These are phyloP conservation scores for Germaria angustata DNA, from an alignment of 2,888 invertebrate species.

Conservation along the genomic window DNA sequence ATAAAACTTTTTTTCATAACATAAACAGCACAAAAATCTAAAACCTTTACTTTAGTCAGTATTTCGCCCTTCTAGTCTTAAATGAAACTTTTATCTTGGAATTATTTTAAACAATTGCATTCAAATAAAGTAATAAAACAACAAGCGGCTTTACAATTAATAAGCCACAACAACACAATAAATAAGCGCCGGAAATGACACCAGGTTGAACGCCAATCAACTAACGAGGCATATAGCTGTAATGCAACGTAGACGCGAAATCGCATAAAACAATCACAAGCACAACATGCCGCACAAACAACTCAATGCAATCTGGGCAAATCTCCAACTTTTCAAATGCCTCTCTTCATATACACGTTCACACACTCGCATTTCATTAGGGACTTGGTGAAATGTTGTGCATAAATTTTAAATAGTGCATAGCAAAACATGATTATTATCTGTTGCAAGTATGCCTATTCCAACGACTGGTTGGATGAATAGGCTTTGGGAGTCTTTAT, in stretches of 20 bases:
- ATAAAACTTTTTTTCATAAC: no score
- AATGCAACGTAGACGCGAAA: not conserved
- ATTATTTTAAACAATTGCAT: conserved; percentile 16
- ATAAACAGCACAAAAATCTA: no score
- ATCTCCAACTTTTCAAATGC: conserved; percentile 16
- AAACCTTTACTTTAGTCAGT: no score
- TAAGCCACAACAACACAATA: conserved; percentile 40
- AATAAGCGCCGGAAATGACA: conserved; percentile 58
- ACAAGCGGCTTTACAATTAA: conserved; percentile 40
- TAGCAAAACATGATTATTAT: not conserved
- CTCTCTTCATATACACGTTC: not conserved
- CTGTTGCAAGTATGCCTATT: not conserved
- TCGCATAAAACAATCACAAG: not conserved
- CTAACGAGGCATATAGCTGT: conserved; percentile 27
- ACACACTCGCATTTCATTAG: not conserved
- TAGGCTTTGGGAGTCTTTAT: not conserved
- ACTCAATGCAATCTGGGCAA: conserved; percentile 17
- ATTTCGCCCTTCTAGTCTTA: no score
- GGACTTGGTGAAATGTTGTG: not conserved
- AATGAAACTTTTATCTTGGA: not conserved
- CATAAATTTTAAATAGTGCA: conserved; percentile 31
- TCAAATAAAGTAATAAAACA: conserved; percentile 10
- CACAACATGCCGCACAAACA: conserved; percentile 5
- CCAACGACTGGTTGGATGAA: not conserved
- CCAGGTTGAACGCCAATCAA: conserved; percentile 56